A percentile compares a stretch with the other conserved stretches of the same genome.
These are phyloP conservation scores for Entomyzon cyanotis DNA, from an alignment of 2,113 vertebrate genomes.

Conservation along the genomic window DNA sequence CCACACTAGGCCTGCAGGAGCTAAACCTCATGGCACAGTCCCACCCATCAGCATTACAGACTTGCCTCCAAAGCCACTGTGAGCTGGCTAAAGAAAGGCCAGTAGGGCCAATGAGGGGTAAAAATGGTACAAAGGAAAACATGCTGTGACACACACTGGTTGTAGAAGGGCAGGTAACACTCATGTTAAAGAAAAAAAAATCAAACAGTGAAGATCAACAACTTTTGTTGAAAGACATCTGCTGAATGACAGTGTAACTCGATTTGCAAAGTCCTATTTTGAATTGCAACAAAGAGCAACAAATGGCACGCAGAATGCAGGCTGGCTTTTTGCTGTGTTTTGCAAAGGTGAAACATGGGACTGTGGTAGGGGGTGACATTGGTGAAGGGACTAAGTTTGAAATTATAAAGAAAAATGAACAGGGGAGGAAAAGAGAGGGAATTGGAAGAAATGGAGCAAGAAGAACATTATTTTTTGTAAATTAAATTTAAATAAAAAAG, in stretches of 20 bases:
- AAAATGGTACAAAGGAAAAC: not conserved
- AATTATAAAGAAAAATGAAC: constrained; percentile 66
- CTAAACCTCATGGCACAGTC: not conserved
- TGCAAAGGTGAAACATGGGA: constrained; percentile 34
- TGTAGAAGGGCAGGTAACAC: not conserved
- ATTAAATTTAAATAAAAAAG: constrained; percentile 77
- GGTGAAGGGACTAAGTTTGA: constrained; percentile 41
- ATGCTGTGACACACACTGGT: not conserved
- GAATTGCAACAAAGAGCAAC: not conserved
- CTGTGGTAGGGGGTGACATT: constrained; percentile 39
- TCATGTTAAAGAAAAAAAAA: not conserved
- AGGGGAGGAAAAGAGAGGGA: constrained; percentile 46
- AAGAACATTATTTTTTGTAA: constrained; percentile 73
- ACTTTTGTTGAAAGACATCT: not conserved
- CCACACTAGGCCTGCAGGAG: not conserved
- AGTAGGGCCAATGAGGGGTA: not conserved
- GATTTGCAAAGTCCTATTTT: constrained; percentile 3
- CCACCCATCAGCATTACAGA: not conserved
- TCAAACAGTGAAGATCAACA: not conserved
- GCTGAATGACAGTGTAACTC: not conserved
- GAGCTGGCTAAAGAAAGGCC: not conserved
- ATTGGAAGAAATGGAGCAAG: constrained; percentile 72
- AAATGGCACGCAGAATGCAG: constrained; percentile 14
- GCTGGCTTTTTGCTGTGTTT: not conserved
- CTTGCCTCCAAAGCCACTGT: not conserved